Evolutionary conservation across 2,113 vertebrate species (phyloP).

Genomic region (Caranx melampygus): DNA sequence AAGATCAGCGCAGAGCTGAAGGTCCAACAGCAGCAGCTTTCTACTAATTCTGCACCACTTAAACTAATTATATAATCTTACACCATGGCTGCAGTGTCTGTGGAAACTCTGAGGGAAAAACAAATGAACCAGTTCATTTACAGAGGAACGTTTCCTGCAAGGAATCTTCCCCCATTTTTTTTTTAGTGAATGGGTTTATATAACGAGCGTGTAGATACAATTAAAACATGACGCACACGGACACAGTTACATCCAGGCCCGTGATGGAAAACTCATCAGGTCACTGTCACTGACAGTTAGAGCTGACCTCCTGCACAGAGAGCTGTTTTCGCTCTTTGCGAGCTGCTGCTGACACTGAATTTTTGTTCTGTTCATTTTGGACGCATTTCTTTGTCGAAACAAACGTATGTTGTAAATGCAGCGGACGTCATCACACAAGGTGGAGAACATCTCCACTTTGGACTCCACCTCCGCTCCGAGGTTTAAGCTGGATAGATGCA

Average conservation of each 20-base stretch:
- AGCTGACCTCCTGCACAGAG: not conserved
- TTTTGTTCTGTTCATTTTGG: too few relatives aligned
- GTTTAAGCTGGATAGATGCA: conserved; percentile 1
- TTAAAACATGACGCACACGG: not conserved
- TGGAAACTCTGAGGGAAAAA: conserved; percentile 43
- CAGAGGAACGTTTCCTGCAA: not conserved
- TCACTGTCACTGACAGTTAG: not conserved
- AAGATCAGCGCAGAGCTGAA: conserved; percentile 4
- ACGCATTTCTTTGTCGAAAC: too few relatives aligned
- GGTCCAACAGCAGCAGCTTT: not conserved
- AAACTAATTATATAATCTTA: conserved; percentile 5
- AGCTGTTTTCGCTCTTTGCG: not conserved
- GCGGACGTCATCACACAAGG: too few relatives aligned
- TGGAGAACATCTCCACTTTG: too few relatives aligned
- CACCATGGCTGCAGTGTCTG: not conserved
- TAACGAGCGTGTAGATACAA: conserved; percentile 4
- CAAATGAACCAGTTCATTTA: conserved; percentile 15
- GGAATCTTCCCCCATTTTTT: conserved; percentile 9
- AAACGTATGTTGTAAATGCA: too few relatives aligned
- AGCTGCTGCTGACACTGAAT: not conserved
- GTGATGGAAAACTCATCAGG: conserved; percentile 31
- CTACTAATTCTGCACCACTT: conserved; percentile 1
- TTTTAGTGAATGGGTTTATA: conserved; percentile 13
- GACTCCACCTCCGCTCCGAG: not conserved
- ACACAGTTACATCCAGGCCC: not conserved